Evolutionary conservation across 2,797 vertebrate genomes (phyloP).

Genomic region (Siniperca undulata): DNA sequence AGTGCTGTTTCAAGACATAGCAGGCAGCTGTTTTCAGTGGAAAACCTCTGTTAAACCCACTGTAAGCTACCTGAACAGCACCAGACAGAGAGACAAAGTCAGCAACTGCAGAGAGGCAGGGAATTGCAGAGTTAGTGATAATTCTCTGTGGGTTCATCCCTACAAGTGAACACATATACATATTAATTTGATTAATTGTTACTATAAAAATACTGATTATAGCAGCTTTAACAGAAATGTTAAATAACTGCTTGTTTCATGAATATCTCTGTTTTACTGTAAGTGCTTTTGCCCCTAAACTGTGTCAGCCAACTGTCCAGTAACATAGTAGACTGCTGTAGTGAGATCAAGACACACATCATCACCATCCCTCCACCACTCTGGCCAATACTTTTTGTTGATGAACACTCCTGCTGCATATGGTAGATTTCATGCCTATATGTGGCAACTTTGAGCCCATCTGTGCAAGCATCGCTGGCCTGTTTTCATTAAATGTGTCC

Average conservation of each 20-base stretch:
- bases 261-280: not conserved
- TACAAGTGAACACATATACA: not conserved
- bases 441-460: constrained; percentile 40
- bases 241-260: not conserved
- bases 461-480: constrained; percentile 35
- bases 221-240: not conserved
- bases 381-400: constrained; percentile 13
- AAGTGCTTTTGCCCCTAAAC: not conserved
- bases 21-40: no score
- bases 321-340: constrained; percentile 22
- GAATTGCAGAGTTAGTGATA: not conserved
- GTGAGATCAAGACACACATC: constrained; percentile 24
- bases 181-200: not conserved
- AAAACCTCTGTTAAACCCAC: no score
- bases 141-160: not conserved
- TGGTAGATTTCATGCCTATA: constrained; percentile 38
- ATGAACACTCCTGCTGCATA: constrained; percentile 28
- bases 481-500: constrained; percentile 35
- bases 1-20: no score
- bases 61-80: no score
- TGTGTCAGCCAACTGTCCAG: constrained; percentile 8
- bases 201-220: not conserved
- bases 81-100: no score
- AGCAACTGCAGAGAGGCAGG: no score
- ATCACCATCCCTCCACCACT: constrained; percentile 9